Evolutionary conservation across 2,113 vertebrate species (phyloP).

Genomic region (Scophthalmus maximus): DNA sequence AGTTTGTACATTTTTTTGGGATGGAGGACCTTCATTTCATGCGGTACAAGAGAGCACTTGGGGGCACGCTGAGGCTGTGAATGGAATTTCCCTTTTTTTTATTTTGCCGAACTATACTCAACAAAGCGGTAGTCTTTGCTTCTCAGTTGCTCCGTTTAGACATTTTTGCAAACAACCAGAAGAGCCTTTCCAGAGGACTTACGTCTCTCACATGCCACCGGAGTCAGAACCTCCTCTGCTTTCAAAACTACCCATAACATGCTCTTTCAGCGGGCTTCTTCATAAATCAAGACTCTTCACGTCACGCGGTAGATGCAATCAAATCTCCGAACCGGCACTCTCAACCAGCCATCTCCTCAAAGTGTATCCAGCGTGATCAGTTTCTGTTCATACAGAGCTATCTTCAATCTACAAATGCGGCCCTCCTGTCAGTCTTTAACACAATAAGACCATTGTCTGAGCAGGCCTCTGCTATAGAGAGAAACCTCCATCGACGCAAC

Average conservation of each 20-base stretch:
- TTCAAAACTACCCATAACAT: conserved; percentile 26
- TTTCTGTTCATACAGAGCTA: conserved; percentile 6
- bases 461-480: conserved; percentile 29
- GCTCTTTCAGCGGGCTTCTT: not conserved
- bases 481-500: conserved; percentile 38
- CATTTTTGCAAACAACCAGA: conserved; percentile 21
- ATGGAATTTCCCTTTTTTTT: conserved; percentile 61
- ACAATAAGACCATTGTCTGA: conserved; percentile 63
- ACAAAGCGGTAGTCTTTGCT: conserved; percentile 34
- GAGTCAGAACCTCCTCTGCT: conserved; percentile 17
- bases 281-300: conserved; percentile 9
- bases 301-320: conserved; percentile 1
- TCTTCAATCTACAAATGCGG: conserved; percentile 26
- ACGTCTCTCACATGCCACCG: conserved; percentile 14
- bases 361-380: not conserved
- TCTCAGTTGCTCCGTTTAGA: conserved; percentile 23
- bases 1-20: conserved; percentile 21
- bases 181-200: conserved; percentile 27
- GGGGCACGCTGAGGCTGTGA: conserved; percentile 34
- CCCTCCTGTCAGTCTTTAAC: not conserved
- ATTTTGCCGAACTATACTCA: conserved; percentile 34
- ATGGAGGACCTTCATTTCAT: conserved; percentile 35
- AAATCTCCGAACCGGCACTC: not conserved
- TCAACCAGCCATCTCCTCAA: not conserved
- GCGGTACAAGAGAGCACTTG: conserved; percentile 25